phyloP scores from a whole-genome alignment of 2,797 vertebrate species.

The Spondyliosoma cantharus region DNA sequence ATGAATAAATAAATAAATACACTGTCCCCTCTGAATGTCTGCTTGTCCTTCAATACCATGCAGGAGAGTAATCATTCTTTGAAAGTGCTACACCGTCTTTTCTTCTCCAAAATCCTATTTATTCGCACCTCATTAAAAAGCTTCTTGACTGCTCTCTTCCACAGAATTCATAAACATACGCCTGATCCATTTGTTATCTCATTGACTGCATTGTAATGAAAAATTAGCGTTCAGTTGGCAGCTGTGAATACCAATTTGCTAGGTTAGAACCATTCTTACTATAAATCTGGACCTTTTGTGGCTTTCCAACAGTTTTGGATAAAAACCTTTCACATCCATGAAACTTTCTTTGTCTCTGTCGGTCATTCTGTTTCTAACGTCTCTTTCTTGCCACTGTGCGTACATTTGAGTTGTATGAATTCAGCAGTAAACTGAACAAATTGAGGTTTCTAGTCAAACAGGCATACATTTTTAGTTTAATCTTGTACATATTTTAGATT shows the following conservation, averaged over 20 bases:
- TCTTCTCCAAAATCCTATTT: constrained; percentile 9
- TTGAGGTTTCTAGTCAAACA: not conserved
- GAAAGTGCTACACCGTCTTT: not conserved
- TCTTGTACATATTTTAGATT: no score
- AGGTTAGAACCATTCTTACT: no score
- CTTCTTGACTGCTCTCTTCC: constrained; percentile 24
- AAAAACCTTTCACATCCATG: not conserved
- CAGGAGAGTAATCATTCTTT: constrained; percentile 7
- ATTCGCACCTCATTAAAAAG: constrained; percentile 52
- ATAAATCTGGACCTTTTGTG: constrained; percentile 15
- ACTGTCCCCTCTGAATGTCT: not conserved
- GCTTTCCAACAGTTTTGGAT: constrained; percentile 1
- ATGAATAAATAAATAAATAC: not conserved
- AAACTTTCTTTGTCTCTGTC: not conserved
- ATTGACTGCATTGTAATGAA: constrained; percentile 43
- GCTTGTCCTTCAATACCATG: not conserved
- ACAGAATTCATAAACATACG: constrained; percentile 9
- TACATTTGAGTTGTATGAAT: not conserved
- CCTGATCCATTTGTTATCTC: constrained; percentile 60
- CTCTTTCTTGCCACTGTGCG: no score
- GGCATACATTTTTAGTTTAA: not conserved
- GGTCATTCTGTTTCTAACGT: not conserved
- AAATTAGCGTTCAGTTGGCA: constrained; percentile 30
- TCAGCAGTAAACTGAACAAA: not conserved
- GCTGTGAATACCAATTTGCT: constrained; percentile 63